These are phyloP conservation scores for Lathamus discolor DNA, from an alignment of 2,113 vertebrate species.

Conservation along the genomic window DNA sequence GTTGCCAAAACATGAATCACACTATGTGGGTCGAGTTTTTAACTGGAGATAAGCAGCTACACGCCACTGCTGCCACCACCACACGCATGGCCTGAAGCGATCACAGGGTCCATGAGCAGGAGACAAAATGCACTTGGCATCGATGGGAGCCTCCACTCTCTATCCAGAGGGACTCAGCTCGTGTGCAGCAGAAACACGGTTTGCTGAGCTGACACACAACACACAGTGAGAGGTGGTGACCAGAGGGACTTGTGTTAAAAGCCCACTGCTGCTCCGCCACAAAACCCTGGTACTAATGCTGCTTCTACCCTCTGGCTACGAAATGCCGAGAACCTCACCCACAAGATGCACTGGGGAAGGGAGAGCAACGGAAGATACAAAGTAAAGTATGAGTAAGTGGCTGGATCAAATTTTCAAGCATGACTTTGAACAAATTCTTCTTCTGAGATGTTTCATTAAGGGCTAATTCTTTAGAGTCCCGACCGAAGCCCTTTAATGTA, in stretches of 20 bases:
- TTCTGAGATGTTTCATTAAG: background rate
- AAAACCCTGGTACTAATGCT: background rate
- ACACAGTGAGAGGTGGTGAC: background rate
- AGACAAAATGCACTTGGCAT: fast-evolving
- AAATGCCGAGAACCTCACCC: background rate
- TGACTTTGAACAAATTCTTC: background rate
- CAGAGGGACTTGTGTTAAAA: fast-evolving
- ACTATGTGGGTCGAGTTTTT: background rate
- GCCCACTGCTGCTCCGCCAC: background rate
- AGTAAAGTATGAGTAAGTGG: background rate
- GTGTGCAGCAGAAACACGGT: fast-evolving
- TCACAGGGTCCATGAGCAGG: background rate
- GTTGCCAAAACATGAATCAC: background rate
- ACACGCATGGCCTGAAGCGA: background rate
- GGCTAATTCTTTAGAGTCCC: background rate
- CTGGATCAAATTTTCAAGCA: background rate
- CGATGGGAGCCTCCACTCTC: fast-evolving
- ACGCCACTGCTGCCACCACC: fast-evolving
- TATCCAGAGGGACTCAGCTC: background rate
- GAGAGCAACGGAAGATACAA: background rate
- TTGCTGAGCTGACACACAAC: background rate
- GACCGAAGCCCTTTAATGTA: background rate
- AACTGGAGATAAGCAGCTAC: background rate
- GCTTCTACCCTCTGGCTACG: background rate
- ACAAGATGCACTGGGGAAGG: background rate